Conservation (phyloP, 64 coral and sea anemone species). For the Dendronephthya gigantea region DNA sequence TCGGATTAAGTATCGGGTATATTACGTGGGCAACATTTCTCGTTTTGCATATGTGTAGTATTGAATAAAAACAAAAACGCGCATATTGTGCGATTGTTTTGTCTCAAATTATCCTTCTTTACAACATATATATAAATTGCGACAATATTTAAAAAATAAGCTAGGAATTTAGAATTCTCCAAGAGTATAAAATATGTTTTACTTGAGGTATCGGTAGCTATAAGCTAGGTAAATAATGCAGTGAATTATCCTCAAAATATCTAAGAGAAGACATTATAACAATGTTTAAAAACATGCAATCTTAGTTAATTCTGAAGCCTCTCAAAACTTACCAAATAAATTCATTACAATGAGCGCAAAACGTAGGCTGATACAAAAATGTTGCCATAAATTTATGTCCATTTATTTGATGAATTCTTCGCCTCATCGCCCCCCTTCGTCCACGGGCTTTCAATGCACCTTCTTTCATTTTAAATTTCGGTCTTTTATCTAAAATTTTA, state of each 20-base stretch:
- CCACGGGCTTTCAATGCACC: slow-evolving; percentile 52
- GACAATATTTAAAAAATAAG: too few species aligned
- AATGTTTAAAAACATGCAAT: too few species aligned
- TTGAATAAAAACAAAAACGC: neutral
- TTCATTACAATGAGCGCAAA: slow-evolving; percentile 90
- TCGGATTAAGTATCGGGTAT: neutral
- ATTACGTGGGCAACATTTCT: neutral
- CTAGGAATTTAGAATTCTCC: neutral
- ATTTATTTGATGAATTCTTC: slow-evolving; percentile 86
- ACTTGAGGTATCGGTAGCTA: too few species aligned
- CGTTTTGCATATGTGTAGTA: neutral
- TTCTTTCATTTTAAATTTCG: slow-evolving; percentile 64
- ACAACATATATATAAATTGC: neutral
- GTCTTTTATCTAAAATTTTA: slow-evolving; percentile 35
- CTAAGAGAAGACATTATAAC: too few species aligned
- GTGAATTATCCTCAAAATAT: too few species aligned
- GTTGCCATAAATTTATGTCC: slow-evolving; percentile 97
- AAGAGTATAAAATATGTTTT: neutral
- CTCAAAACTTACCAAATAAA: slow-evolving; percentile 87
- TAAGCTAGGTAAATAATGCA: too few species aligned
- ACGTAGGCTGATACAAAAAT: slow-evolving; percentile 83
- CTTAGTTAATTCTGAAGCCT: too few species aligned
- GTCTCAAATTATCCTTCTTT: neutral
- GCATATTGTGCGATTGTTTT: neutral
- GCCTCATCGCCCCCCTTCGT: slow-evolving; percentile 72